A percentile compares a stretch with the other conserved stretches of the same genome.
These are phyloP conservation scores for Heliconius nattereri DNA, from an alignment of 1,140 invertebrate genomes.

Conservation along the genomic window DNA sequence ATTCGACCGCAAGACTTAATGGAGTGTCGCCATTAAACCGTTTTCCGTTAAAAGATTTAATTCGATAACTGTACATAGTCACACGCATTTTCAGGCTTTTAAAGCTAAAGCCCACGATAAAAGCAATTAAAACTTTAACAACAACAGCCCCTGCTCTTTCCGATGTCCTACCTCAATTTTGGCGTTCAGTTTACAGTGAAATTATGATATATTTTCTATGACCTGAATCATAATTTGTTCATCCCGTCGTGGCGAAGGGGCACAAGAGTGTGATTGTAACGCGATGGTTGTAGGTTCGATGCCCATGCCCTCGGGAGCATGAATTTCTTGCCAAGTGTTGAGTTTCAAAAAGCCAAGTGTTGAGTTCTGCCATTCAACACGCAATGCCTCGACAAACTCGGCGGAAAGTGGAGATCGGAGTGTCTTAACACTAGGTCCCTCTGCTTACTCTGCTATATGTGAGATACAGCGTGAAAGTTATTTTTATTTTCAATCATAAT, in stretches of 20 bases:
- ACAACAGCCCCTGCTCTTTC: constrained; percentile 64
- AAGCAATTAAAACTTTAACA: constrained; percentile 80
- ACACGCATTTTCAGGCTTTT: constrained; percentile 67
- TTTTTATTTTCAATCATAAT: constrained; percentile 30
- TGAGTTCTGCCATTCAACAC: no score
- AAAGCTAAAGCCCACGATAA: constrained; percentile 72
- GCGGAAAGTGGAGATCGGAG: no score
- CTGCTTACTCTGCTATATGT: no score
- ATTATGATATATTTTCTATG: constrained; percentile 38
- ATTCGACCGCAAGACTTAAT: constrained; percentile 49
- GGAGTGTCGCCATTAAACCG: constrained; percentile 48
- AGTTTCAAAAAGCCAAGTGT: no score
- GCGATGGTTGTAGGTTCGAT: no score
- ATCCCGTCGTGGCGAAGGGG: no score
- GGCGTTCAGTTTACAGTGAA: constrained; percentile 41
- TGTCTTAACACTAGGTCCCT: no score
- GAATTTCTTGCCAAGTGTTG: no score
- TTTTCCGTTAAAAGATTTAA: constrained; percentile 63
- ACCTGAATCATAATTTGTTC: constrained; percentile 25
- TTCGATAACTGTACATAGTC: constrained; percentile 65
- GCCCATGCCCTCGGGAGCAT: no score
- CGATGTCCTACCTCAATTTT: constrained; percentile 62
- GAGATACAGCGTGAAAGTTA: no score
- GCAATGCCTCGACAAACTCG: no score
- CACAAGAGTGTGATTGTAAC: no score